phyloP scores from a whole-genome alignment of 2,888 invertebrate genomes.

The Gari tellinella region DNA sequence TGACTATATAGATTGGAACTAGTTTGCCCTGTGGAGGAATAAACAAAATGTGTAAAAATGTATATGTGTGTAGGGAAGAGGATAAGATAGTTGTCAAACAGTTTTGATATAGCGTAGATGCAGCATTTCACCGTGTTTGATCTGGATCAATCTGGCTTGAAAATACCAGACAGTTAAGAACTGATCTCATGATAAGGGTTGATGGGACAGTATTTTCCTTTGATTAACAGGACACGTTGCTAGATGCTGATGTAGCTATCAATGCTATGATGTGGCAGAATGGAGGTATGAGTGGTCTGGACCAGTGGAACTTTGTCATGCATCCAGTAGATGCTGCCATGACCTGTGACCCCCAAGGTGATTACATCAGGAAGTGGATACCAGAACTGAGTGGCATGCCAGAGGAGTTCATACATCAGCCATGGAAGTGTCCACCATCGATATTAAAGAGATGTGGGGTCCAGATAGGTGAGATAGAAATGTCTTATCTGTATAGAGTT shows the following conservation, averaged over 20 bases:
- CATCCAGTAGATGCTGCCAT: slow-evolving; percentile 73
- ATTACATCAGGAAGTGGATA: slow-evolving; percentile 66
- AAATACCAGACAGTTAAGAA: too few relatives aligned
- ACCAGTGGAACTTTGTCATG: slow-evolving; percentile 75
- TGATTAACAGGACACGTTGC: slow-evolving; percentile 67
- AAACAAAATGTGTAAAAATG: too few relatives aligned
- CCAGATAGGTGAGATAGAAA: slow-evolving; percentile 30
- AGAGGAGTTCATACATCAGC: slow-evolving; percentile 69
- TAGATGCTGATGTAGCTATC: slow-evolving; percentile 73
- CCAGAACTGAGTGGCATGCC: slow-evolving; percentile 66
- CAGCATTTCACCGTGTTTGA: too few relatives aligned
- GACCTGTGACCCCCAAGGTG: slow-evolving; percentile 71
- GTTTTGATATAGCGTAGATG: too few relatives aligned
- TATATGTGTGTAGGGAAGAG: too few relatives aligned
- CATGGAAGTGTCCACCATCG: slow-evolving; percentile 71
- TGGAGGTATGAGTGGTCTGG: slow-evolving; percentile 73
- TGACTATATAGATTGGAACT: too few relatives aligned
- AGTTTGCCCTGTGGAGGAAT: too few relatives aligned
- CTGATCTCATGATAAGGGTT: too few relatives aligned
- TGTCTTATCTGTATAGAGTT: too few relatives aligned
- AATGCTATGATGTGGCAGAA: slow-evolving; percentile 77
- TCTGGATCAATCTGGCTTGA: too few relatives aligned
- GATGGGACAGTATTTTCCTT: too few relatives aligned
- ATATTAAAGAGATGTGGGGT: slow-evolving; percentile 61
- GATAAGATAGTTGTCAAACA: too few relatives aligned